phyloP scores from a whole-genome alignment of 2,797 vertebrate genomes.

The Notoglanidium macrostoma region DNA sequence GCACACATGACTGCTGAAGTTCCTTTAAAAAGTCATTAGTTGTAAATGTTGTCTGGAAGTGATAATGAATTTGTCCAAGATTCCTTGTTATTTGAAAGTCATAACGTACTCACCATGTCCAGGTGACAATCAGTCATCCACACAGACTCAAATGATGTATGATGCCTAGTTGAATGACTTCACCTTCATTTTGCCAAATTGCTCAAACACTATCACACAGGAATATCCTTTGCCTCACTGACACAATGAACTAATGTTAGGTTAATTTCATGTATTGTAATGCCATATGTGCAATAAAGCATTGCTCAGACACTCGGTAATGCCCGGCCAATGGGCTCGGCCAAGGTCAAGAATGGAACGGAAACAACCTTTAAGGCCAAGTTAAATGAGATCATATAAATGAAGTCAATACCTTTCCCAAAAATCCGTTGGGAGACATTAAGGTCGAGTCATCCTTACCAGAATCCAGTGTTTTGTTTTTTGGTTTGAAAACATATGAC shows the following conservation, averaged over 20 bases:
- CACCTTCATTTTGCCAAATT: background rate
- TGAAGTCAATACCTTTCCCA: constrained; percentile 15
- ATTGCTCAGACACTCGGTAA: constrained; percentile 3
- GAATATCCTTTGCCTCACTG: background rate
- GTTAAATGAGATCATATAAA: background rate
- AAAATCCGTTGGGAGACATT: constrained; percentile 23
- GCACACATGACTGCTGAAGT: constrained; percentile 10
- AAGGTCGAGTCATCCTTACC: too few species aligned
- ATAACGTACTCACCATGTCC: constrained; percentile 59
- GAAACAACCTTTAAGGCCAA: background rate
- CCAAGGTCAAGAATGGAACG: background rate
- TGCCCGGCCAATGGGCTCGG: too few species aligned
- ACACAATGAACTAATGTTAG: background rate
- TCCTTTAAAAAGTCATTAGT: background rate
- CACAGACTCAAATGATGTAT: constrained; percentile 63
- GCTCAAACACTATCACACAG: background rate
- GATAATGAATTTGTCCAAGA: background rate
- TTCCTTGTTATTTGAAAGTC: constrained; percentile 54
- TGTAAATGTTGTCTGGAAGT: constrained; percentile 45
- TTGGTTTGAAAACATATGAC: too few species aligned
- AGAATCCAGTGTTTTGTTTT: too few species aligned
- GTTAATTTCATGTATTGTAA: background rate
- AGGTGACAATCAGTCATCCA: constrained; percentile 50
- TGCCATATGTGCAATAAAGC: constrained; percentile 27
- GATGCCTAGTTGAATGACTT: constrained; percentile 37